Conservation (phyloP, 2,888 invertebrate species). For the Drosophila subsilvestris region DNA sequence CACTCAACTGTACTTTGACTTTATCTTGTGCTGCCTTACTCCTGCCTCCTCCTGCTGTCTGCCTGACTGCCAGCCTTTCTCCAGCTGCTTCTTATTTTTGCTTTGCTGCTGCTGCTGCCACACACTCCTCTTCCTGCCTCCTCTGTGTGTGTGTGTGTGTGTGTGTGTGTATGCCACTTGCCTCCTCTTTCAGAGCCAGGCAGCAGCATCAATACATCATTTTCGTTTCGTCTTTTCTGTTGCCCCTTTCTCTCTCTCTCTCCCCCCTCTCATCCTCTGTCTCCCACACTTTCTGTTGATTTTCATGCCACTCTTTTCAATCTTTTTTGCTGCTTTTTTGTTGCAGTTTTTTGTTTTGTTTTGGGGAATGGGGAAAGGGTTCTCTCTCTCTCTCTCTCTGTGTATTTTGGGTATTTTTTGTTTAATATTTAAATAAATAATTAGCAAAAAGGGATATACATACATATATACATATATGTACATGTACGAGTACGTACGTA, state of each 20-base stretch:
- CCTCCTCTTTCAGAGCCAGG: background rate
- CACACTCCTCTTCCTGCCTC: conserved; percentile 28
- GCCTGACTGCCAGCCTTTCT: background rate
- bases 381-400: conserved; percentile 9
- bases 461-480: too few relatives aligned
- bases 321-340: conserved; percentile 52
- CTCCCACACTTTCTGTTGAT: conserved; percentile 48
- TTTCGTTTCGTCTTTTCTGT: conserved; percentile 71
- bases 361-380: conserved; percentile 3
- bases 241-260: conserved; percentile 1
- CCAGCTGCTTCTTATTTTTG: background rate
- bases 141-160: too few relatives aligned
- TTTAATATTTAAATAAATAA: conserved; percentile 84
- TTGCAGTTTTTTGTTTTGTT: conserved; percentile 52
- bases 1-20: background rate
- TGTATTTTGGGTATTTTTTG: conserved; percentile 74
- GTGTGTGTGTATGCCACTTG: conserved; percentile 35
- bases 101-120: conserved; percentile 12
- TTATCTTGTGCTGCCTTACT: background rate
- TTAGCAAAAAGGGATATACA: conserved; percentile 80
- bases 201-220: conserved; percentile 74
- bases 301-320: conserved; percentile 62
- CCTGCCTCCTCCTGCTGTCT: background rate
- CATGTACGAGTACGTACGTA: too few relatives aligned
- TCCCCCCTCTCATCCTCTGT: conserved; percentile 21